These are phyloP conservation scores for Lithosia quadra DNA, from an alignment of 2,888 invertebrate genomes.

Conservation along the genomic window DNA sequence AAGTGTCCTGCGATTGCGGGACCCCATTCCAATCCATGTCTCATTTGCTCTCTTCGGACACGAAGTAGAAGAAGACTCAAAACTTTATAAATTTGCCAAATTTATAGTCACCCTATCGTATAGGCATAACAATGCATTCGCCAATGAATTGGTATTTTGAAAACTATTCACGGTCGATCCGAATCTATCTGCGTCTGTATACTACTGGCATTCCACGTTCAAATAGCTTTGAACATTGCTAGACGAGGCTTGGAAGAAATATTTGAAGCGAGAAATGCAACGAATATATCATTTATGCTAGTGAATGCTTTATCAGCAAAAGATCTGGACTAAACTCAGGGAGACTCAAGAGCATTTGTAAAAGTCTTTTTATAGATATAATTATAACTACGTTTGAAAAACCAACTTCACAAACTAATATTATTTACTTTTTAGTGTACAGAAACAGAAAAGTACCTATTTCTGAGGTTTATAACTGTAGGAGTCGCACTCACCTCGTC, in stretches of 20 bases:
- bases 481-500: too few species aligned
- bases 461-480: too few species aligned
- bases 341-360: too few species aligned
- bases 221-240: slow-evolving; percentile 12
- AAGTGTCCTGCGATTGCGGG: too few species aligned
- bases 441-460: too few species aligned
- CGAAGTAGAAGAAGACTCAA: too few species aligned
- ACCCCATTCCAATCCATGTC: too few species aligned
- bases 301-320: neutral
- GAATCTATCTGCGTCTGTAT: slow-evolving; percentile 30
- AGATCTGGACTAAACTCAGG: neutral
- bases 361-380: too few species aligned
- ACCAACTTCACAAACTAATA: too few species aligned
- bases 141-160: slow-evolving; percentile 60
- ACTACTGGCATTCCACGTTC: slow-evolving; percentile 24
- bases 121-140: slow-evolving; percentile 55
- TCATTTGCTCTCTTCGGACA: too few species aligned
- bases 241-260: neutral
- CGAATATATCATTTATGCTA: neutral
- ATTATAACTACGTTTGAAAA: too few species aligned
- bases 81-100: neutral
- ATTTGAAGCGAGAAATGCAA: neutral
- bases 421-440: too few species aligned
- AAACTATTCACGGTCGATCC: slow-evolving; percentile 59
- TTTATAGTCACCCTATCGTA: slow-evolving; percentile 19